Evolutionary conservation across 2,113 vertebrate genomes (phyloP).

Genomic region (Podarcis cretensis): DNA sequence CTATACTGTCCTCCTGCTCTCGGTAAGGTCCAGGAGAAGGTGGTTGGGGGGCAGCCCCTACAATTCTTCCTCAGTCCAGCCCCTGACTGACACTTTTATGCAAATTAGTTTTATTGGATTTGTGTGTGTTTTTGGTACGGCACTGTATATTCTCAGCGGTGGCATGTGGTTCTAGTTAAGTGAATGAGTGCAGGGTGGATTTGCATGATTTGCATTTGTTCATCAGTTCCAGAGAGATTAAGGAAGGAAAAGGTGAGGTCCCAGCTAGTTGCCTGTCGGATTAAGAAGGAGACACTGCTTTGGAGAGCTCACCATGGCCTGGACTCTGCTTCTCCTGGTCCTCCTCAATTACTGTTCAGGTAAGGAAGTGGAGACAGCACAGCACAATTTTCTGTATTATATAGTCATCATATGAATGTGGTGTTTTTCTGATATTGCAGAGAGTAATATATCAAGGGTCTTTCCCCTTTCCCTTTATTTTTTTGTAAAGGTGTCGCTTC

Average conservation of each 20-base stretch:
- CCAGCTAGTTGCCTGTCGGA: no score
- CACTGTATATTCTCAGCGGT: not conserved
- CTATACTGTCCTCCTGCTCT: no score
- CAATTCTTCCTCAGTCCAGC: no score
- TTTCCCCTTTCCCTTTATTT: no score
- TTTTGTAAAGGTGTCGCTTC: not conserved
- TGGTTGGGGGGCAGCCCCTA: no score
- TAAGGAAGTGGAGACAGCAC: not conserved
- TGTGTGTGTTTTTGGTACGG: not conserved
- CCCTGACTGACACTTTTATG: not conserved
- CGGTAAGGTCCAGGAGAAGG: no score
- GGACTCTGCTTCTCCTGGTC: not conserved
- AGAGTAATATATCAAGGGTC: not conserved
- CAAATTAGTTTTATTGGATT: no score
- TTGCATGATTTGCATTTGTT: not conserved
- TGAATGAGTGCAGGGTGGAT: not conserved
- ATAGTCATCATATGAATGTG: fast-evolving
- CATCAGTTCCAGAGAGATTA: not conserved
- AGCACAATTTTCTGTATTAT: not conserved
- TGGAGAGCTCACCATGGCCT: not conserved
- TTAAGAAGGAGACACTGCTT: not conserved
- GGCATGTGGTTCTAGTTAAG: not conserved
- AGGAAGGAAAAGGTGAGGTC: not conserved
- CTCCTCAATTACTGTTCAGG: not conserved
- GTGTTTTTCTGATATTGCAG: not conserved